Evolutionary conservation across 2,797 vertebrate species (phyloP).

Genomic region (Tapirus indicus): DNA sequence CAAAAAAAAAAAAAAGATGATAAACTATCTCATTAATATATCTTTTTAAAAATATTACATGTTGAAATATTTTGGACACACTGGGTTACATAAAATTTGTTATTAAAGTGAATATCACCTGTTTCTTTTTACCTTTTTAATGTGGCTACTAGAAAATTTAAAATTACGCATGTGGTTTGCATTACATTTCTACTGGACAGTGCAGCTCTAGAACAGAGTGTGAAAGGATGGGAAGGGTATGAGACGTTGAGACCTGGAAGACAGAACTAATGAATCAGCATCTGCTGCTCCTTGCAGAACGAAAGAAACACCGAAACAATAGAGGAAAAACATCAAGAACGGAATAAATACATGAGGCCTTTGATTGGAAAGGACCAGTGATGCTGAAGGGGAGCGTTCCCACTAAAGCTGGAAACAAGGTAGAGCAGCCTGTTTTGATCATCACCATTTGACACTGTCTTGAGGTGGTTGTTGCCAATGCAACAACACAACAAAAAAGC

Average conservation of each 20-base stretch:
- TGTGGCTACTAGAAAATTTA: neutral
- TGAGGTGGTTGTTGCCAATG: neutral
- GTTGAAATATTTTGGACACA: neutral
- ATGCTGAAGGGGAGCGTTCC: neutral
- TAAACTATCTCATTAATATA: neutral
- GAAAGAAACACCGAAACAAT: neutral
- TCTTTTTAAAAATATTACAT: neutral
- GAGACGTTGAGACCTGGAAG: neutral
- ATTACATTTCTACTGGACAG: neutral
- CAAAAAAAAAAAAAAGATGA: neutral
- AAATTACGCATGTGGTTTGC: no score
- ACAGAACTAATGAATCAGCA: neutral
- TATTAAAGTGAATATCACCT: neutral
- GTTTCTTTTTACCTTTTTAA: neutral
- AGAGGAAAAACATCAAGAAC: neutral
- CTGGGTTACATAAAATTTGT: neutral
- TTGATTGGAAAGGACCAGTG: neutral
- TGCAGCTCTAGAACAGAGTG: neutral
- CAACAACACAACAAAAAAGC: neutral
- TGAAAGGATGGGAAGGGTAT: neutral
- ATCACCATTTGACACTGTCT: neutral
- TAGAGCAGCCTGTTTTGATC: neutral
- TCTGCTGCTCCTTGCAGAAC: neutral
- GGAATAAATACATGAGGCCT: neutral
- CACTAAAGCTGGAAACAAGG: neutral